These are phyloP conservation scores for Oenanthe melanoleuca DNA, from an alignment of 2,113 vertebrate species.

Conservation along the genomic window DNA sequence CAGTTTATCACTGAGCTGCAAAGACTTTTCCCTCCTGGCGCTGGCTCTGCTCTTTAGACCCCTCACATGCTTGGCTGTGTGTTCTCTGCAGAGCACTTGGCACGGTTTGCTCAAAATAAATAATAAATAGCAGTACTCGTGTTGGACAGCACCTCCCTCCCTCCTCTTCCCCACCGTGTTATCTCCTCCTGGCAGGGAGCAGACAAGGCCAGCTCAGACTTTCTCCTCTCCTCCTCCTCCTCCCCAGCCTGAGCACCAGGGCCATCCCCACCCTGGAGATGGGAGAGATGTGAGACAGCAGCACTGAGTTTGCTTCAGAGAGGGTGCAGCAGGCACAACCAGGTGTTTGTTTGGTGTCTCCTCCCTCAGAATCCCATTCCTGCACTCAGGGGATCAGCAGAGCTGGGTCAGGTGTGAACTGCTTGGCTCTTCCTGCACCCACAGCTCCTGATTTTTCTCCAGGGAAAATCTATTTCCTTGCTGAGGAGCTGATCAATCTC, in stretches of 20 bases:
- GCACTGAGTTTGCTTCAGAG: accelerated
- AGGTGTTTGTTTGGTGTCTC: not conserved
- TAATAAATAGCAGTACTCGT: not conserved
- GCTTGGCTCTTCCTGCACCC: not conserved
- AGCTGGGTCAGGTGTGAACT: not conserved
- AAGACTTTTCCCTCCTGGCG: not conserved
- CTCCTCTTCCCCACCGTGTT: not conserved
- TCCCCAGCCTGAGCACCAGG: not conserved
- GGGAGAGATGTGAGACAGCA: too few relatives aligned
- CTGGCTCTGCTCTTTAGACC: not conserved
- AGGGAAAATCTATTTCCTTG: accelerated
- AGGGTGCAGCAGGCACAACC: not conserved
- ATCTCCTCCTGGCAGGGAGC: not conserved
- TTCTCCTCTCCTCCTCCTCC: not conserved
- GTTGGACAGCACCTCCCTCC: not conserved
- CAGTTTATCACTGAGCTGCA: slow-evolving; percentile 1
- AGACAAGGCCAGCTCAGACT: not conserved
- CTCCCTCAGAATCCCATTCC: not conserved
- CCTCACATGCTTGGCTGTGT: accelerated
- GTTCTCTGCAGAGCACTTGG: not conserved
- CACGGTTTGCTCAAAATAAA: not conserved
- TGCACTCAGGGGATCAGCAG: accelerated
- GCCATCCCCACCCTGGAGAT: not conserved
- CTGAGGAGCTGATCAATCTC: not conserved
- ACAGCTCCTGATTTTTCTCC: not conserved